Evolutionary conservation across 2,888 invertebrate species (phyloP), one percentile per base, ranked within the genome.

Genomic region (Mythimna lalbum): DNA sequence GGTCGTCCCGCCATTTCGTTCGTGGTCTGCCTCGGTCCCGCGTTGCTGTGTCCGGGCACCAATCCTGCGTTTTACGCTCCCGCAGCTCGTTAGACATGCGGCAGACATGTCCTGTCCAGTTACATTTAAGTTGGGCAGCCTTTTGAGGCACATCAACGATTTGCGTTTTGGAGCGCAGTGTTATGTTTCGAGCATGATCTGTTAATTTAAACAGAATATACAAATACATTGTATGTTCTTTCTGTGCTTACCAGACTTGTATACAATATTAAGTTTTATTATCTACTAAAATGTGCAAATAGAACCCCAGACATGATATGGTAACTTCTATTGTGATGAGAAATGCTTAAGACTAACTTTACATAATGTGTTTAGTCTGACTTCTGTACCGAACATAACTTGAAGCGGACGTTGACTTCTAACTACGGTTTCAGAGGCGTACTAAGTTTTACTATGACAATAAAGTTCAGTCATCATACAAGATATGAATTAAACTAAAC

Each of bases 351-450:
- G 52, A 73, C 57, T 61, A 63, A 80, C 68, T 80, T 78, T 66
- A 56, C 63, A 62, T 78, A 73, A 80, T 73, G 68, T 66, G 66
- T 81, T 80, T 77, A 56, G 61, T 81, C 63, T 68, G 73, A 78
- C 77, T 79, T 65, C 36, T 47, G 66, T 63, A 56, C 55, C 31
- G 50, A 62, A 66, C 65, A 39, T 66, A 47, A 71, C 66, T 76
- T 76, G 49, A 64, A 23, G 65, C 66, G 78, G 70, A 67, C 77
- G 55, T 71, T 77, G 81, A 80, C 71, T 71, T 60, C 71, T 71
- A 67, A 71, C 64, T 76, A 76, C 63, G 31, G 70, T 76, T 81
- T 78, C 63, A 63, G 55, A 65, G 21, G 53, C 53, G 23, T 39
- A 76, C 56, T n/a, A 62, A 62, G 49, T 78, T 67, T 71, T 39